phyloP scores from a whole-genome alignment of 2,113 vertebrate species.

The Capreolus pygargus region DNA sequence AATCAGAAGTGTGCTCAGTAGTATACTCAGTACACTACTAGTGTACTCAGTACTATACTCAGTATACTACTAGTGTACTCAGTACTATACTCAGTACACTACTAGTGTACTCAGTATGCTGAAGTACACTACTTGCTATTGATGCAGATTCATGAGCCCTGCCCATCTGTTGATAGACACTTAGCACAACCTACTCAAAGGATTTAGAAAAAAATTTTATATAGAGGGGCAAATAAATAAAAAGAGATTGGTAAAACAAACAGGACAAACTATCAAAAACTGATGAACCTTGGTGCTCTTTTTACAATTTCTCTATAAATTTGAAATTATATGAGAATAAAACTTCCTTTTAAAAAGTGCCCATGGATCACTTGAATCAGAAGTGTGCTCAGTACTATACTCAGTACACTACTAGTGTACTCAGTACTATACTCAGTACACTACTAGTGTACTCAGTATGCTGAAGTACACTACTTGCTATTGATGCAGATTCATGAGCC shows the following conservation, averaged over 20 bases:
- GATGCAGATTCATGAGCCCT: neutral
- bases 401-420: neutral
- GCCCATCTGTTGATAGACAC: neutral
- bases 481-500: neutral
- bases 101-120: neutral
- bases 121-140: neutral
- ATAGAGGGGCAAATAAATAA: neutral
- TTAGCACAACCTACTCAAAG: neutral
- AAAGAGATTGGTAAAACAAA: neutral
- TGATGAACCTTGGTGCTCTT: neutral
- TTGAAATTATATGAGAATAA: neutral
- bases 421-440: neutral
- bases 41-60: neutral
- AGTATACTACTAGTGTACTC: neutral
- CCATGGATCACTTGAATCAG: neutral
- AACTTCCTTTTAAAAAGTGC: neutral
- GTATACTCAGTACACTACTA: too few species aligned
- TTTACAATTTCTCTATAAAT: constrained; percentile 1
- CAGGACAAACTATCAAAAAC: neutral
- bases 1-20: neutral
- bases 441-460: neutral
- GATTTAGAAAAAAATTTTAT: neutral
- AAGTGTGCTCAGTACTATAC: neutral
- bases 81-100: neutral
- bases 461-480: neutral